A percentile compares a stretch with the other conserved stretches of the same genome.
phyloP scores from a whole-genome alignment of 2,797 vertebrate genomes.

The Muscicapa striata region DNA sequence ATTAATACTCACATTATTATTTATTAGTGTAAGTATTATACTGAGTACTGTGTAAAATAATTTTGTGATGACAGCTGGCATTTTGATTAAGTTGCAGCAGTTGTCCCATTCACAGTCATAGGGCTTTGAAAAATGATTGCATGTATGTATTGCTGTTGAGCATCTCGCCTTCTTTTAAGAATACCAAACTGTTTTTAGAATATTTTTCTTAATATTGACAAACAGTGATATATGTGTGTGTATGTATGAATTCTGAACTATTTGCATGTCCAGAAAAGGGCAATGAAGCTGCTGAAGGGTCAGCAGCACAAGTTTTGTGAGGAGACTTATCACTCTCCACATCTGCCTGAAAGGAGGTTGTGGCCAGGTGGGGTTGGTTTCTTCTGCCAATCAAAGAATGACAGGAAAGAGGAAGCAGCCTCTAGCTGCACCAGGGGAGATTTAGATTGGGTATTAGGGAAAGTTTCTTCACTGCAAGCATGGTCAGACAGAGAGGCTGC shows the following conservation, averaged over 20 bases:
- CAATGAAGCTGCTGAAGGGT: neutral
- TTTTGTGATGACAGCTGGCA: neutral
- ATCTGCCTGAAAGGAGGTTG: neutral
- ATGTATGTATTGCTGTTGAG: neutral
- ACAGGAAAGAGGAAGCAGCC: neutral
- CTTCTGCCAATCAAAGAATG: neutral
- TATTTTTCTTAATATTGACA: neutral
- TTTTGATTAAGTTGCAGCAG: neutral
- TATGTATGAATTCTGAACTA: neutral
- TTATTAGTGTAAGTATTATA: neutral
- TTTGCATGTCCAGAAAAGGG: neutral
- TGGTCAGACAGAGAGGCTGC: neutral
- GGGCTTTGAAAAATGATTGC: neutral
- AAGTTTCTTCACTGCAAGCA: neutral
- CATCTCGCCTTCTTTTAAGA: neutral
- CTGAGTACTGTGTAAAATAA: neutral
- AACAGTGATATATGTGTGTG: neutral
- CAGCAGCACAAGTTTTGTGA: neutral
- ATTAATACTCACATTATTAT: neutral
- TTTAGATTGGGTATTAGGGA: neutral
- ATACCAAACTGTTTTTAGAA: neutral
- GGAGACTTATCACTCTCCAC: neutral
- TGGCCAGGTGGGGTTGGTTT: neutral
- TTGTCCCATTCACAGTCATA: neutral
- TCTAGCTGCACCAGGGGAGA: neutral